Base-by-base conservation (phyloP, 2,888 invertebrate genomes). In the Chrysodeixis includens region DNA sequence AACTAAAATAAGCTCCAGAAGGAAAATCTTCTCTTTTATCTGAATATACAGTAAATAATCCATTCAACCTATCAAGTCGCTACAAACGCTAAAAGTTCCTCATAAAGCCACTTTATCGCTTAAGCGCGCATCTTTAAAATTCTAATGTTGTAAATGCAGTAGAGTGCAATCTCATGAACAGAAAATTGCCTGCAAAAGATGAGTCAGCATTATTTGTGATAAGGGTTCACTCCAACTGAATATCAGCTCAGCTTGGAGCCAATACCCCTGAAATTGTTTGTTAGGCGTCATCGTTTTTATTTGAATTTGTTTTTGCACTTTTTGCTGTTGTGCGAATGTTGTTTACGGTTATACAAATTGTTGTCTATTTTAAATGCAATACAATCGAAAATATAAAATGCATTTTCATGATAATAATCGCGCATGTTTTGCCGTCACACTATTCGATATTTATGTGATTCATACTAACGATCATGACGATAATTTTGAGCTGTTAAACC, bases 121-220 rank as follows among this genome's bases (percentile, higher is more conserved):
- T 14, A 49, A 76, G 20, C 26, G 35, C 8, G 18, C 26, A 26
- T 32, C 30, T 66, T 69, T 72, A 64, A 78, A 71, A 69, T 74
- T 68, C 56, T 68, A 68, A 76, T 75, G 30, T 22, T 60, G 57
- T 75, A 52, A 69, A 74, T 60, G 51, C 51, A 66, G 63, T 71
- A 71, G 59, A 78, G 51, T 69, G 69, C 76, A 60, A 66, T 62
- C 65, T 79, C 72, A 71, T 69, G 81, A 72, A 56, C 52, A 57
- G 66, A 52, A 62, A 72, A 81, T 72, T 69, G 66, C 54, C 70
- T 78, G 40, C 62, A 69, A 79, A 71, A 57, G 8, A 69, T 67
- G 30, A 77, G 66, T 65, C 67, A 69, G 71, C 64, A 32, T 52
- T 53, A 55, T 35, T 65, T 74, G 67, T 68, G 62, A 66, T 69